These are phyloP conservation scores for Morpho achilles DNA, from an alignment of 2,888 invertebrate genomes.

Conservation along the genomic window DNA sequence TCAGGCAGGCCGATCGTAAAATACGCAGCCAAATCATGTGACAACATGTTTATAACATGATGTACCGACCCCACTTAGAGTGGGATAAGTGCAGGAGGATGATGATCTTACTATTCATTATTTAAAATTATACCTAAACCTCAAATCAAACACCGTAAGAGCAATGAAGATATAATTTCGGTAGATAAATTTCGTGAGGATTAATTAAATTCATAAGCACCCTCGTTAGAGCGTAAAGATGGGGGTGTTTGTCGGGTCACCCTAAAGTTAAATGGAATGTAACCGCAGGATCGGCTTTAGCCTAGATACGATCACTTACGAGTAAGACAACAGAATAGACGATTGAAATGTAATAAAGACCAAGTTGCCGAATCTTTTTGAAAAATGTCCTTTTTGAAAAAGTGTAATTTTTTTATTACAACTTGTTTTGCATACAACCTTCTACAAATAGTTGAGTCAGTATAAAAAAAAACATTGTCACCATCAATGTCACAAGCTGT, in stretches of 20 bases:
- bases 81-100: too few species aligned
- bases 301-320: conserved; percentile 25
- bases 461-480: too few species aligned
- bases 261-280: conserved; percentile 55
- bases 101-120: background rate
- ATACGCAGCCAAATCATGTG: too few species aligned
- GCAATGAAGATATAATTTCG: conserved; percentile 33
- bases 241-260: conserved; percentile 38
- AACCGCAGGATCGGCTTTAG: conserved; percentile 37
- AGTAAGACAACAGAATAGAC: background rate
- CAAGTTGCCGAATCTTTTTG: background rate
- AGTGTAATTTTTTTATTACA: too few species aligned
- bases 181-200: conserved; percentile 42
- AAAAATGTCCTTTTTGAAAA: too few species aligned
- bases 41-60: too few species aligned
- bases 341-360: background rate
- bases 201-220: conserved; percentile 59
- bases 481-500: too few species aligned
- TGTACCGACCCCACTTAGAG: too few species aligned
- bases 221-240: conserved; percentile 45
- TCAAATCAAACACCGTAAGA: background rate
- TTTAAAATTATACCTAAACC: background rate
- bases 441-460: too few species aligned
- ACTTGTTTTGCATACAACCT: too few species aligned
- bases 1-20: too few species aligned